Evolutionary conservation across 2,797 vertebrate species (phyloP).

Genomic region (Crenuchus spilurus): DNA sequence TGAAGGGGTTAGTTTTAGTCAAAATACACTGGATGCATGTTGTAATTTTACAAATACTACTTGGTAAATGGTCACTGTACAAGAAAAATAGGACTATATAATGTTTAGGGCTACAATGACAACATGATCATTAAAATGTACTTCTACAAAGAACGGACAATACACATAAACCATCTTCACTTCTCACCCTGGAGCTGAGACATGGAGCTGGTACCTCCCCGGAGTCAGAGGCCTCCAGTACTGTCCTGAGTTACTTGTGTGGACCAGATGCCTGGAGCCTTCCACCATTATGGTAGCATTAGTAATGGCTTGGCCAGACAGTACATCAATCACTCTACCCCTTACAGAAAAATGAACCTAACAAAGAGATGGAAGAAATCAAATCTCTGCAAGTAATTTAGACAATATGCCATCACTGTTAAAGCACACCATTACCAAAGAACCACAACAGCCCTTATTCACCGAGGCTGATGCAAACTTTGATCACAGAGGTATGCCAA

Average conservation of each 20-base stretch:
- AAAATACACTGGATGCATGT: too few relatives aligned
- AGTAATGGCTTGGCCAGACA: conserved; percentile 83
- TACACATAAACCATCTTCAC: neutral
- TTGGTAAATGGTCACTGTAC: too few relatives aligned
- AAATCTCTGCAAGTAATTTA: neutral
- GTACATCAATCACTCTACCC: conserved; percentile 88
- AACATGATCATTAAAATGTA: too few relatives aligned
- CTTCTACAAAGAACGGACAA: too few relatives aligned
- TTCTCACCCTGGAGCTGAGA: conserved; percentile 87
- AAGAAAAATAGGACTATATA: too few relatives aligned
- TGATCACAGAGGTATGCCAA: too few relatives aligned
- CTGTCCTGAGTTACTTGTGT: conserved; percentile 86
- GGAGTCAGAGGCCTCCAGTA: conserved; percentile 93
- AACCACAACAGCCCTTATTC: neutral
- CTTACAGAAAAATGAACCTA: conserved; percentile 68
- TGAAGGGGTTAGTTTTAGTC: too few relatives aligned
- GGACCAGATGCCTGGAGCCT: conserved; percentile 83
- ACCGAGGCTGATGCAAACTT: too few relatives aligned
- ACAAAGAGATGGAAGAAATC: neutral
- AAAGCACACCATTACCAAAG: neutral
- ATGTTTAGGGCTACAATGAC: too few relatives aligned
- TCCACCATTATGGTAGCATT: conserved; percentile 89
- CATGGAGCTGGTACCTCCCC: conserved; percentile 86
- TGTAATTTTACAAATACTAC: too few relatives aligned
- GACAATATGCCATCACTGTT: neutral